These are phyloP conservation scores for Odontomachus brunneus DNA, from an alignment of 1,140 invertebrate species.

Conservation along the genomic window DNA sequence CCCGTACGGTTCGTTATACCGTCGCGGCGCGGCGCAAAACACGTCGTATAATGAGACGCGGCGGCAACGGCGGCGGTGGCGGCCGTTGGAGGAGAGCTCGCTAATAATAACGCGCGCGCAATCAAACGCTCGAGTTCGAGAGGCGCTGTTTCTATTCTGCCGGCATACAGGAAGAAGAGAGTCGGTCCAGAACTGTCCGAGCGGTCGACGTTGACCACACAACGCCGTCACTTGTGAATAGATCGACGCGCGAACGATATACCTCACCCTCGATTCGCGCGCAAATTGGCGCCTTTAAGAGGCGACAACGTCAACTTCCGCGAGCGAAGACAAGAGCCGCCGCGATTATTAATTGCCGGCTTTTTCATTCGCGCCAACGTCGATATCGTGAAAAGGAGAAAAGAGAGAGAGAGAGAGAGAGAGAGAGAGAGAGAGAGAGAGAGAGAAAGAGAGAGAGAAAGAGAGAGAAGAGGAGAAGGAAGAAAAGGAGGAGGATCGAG, in stretches of 20 bases:
- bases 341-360: constrained; percentile 29
- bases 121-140: constrained; percentile 71
- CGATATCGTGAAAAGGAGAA: background rate
- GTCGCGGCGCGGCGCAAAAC: constrained; percentile 46
- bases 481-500: no score
- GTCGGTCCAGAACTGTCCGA: constrained; percentile 58
- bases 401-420: no score
- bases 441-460: no score
- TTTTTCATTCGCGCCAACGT: background rate
- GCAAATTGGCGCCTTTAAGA: constrained; percentile 51
- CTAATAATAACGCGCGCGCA: constrained; percentile 78
- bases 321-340: constrained; percentile 21
- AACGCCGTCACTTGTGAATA: constrained; percentile 39
- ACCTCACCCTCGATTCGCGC: constrained; percentile 47
- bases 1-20: constrained; percentile 64
- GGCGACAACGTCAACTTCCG: constrained; percentile 25
- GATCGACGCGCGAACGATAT: constrained; percentile 49
- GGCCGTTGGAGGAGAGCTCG: constrained; percentile 69
- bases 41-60: constrained; percentile 75
- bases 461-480: no score
- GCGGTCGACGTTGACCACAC: constrained; percentile 49
- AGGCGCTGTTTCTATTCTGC: constrained; percentile 49
- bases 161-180: constrained; percentile 43
- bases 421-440: no score
- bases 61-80: constrained; percentile 49